Base-by-base conservation (phyloP, 1,140 invertebrate genomes). In the Hyles vespertilio region DNA sequence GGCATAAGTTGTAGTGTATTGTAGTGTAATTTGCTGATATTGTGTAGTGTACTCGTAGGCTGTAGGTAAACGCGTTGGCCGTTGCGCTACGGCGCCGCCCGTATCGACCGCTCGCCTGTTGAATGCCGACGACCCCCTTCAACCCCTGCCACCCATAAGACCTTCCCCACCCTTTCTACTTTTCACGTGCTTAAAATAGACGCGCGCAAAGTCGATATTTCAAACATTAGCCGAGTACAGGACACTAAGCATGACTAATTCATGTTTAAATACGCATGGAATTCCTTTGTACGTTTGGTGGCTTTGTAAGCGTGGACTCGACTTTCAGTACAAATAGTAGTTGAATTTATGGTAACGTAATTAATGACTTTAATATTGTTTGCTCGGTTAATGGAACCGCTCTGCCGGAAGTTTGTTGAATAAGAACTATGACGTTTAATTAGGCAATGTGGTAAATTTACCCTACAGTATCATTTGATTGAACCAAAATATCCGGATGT, bases 151-250 rank as follows among this genome's bases (percentile, higher is more conserved):
- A 75, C 74, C 77, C 65, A n/a, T 72, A 77, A 73, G 76, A 76
- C 72, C 69, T 71, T 67, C 70, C 69, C 72, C 69, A 72, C 65
- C 75, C 77, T 73, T 62, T 68, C 68, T 61, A 82, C 78, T 82
- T 82, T 87, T 87, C 84, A 87, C 78, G 79, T 84, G 81, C 84
- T 87, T 81, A 84, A 87, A 87, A 87, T 87, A 87, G 81, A 77
- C 79, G 70, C 75, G 72, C 77, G 74, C 77, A 79, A 79, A 81
- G 79, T 79, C 84, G 81, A 87, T 84, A 80, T 84, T 84, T 76
- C 72, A 80, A 80, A 81, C 76, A 84, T 81, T 84, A 81, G 72
- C 74, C 75, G 70, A 61, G 66, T 67, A 77, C 69, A 77, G 77
- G 72, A 70, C 76, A 74, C 63, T 73, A 71, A 70, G 53, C 69